A percentile compares a stretch with the other conserved stretches of the same genome.
Conservation (phyloP, 2,113 vertebrate genomes). For the Nesogale talazaci region DNA sequence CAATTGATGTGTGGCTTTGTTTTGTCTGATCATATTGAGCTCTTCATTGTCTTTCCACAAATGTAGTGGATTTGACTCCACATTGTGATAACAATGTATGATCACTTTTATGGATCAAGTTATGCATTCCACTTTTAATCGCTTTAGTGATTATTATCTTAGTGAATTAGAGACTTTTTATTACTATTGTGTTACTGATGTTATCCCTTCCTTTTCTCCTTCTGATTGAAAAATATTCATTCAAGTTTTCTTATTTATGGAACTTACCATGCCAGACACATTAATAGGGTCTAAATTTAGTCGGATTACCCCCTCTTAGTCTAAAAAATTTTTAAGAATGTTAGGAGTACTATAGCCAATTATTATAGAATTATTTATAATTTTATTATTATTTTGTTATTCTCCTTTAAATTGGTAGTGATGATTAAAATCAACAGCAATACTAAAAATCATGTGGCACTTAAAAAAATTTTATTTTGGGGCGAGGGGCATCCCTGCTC, state of each 20-base stretch:
- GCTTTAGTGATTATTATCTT: no score
- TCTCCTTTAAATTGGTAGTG: background rate
- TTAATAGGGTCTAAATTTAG: constrained; percentile 4
- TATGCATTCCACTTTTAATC: background rate
- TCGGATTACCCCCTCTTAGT: background rate
- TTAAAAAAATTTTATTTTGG: no score
- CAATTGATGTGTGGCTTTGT: no score
- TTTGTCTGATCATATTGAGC: no score
- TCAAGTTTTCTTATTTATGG: constrained; percentile 25
- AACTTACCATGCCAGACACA: background rate
- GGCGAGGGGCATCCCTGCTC: no score
- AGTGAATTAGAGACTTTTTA: no score
- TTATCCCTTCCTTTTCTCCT: background rate
- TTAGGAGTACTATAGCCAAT: background rate
- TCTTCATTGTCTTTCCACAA: no score
- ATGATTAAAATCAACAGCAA: background rate
- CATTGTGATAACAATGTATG: background rate
- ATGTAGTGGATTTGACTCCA: no score
- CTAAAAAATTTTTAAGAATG: background rate
- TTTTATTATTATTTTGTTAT: background rate
- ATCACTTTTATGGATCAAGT: background rate
- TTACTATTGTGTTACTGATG: background rate
- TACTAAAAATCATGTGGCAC: no score
- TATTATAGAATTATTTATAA: background rate
- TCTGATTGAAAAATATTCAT: background rate